Evolutionary conservation across 2,113 vertebrate species (phyloP).

Genomic region (Grallaria varia): DNA sequence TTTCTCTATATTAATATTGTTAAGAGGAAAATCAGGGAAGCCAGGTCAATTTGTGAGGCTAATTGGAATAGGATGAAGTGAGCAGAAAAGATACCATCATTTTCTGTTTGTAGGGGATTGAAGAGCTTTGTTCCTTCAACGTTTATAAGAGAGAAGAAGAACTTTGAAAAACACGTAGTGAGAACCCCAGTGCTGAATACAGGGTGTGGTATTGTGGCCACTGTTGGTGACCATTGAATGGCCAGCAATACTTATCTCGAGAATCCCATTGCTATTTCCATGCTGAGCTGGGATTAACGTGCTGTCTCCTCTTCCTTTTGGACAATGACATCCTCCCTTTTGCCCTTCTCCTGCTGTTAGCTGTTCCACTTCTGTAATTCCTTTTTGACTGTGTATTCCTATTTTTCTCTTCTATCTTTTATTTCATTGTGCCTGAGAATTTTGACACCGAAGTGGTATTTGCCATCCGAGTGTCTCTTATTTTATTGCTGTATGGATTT

Average conservation of each 20-base stretch:
- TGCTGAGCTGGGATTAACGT: background rate
- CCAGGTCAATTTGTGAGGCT: background rate
- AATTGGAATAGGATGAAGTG: background rate
- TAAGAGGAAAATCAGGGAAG: background rate
- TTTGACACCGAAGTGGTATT: background rate
- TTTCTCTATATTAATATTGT: background rate
- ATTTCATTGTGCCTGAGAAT: background rate
- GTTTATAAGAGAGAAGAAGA: background rate
- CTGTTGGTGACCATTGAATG: accelerated
- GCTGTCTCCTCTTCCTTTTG: background rate
- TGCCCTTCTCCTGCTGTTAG: accelerated
- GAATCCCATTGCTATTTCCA: background rate
- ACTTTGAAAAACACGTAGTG: accelerated
- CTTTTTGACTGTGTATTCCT: background rate
- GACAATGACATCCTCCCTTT: background rate
- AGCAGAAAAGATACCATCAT: background rate
- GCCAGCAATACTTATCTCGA: background rate
- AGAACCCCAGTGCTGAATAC: accelerated
- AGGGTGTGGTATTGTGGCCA: background rate
- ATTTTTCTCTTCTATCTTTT: background rate
- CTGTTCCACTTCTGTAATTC: background rate
- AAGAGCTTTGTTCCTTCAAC: background rate
- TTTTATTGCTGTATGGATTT: background rate
- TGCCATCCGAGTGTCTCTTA: background rate
- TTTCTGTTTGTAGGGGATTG: background rate